Conservation (phyloP, 2,888 invertebrate species). For the Halocaridina rubra region DNA sequence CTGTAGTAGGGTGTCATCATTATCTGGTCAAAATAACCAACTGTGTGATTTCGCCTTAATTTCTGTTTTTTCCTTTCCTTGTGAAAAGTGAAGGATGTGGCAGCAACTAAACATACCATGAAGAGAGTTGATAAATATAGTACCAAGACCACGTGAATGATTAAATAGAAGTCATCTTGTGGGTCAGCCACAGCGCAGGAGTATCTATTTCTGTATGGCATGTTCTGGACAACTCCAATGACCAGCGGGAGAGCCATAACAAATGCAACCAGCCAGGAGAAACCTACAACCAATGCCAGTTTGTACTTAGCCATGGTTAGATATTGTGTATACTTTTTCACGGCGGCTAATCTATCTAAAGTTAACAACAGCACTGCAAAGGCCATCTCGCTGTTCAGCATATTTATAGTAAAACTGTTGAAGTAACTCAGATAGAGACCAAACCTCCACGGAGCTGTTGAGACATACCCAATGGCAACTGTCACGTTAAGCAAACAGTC, state of each 20-base stretch:
- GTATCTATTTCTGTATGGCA: conserved; percentile 64
- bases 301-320: conserved; percentile 59
- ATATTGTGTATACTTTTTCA: conserved; percentile 55
- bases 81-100: conserved; percentile 51
- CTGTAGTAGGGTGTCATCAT: conserved; percentile 60
- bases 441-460: conserved; percentile 64
- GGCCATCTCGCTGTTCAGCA: conserved; percentile 64
- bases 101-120: conserved; percentile 54
- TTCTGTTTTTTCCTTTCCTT: conserved; percentile 62
- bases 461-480: conserved; percentile 61
- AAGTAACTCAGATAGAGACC: conserved; percentile 63
- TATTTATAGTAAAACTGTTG: conserved; percentile 64
- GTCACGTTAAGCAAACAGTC: conserved; percentile 64
- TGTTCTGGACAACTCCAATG: conserved; percentile 60
- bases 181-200: conserved; percentile 64
- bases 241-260: conserved; percentile 64
- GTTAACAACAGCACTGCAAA: conserved; percentile 63
- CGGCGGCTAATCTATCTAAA: conserved; percentile 63
- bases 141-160: conserved; percentile 64
- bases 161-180: conserved; percentile 63
- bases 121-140: conserved; percentile 62
- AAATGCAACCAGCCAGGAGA: conserved; percentile 63
- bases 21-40: conserved; percentile 49
- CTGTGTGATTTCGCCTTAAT: conserved; percentile 61
- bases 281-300: conserved; percentile 57